phyloP scores from a whole-genome alignment of 1,140 invertebrate genomes.

The Schlechtendalia chinensis region DNA sequence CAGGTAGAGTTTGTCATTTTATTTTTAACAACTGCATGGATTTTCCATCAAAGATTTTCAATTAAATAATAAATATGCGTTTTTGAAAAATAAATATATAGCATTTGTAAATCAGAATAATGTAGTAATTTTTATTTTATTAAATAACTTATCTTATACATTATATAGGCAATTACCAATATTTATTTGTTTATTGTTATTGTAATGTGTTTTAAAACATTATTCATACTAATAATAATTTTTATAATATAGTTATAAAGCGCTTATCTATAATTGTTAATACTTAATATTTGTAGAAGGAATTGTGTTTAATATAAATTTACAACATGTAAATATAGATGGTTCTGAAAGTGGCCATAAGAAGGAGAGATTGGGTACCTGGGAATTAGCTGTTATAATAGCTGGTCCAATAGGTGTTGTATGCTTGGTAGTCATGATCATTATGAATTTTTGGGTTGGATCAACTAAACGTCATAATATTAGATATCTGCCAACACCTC shows the following conservation, averaged over 20 bases:
- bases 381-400: constrained; percentile 70
- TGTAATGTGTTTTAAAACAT: too few species aligned
- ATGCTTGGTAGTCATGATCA: constrained; percentile 60
- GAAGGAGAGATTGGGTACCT: constrained; percentile 57
- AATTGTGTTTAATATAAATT: background rate
- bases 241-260: background rate
- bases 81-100: background rate
- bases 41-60: background rate
- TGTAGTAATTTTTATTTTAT: background rate
- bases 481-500: constrained; percentile 36
- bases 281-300: background rate
- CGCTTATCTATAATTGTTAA: background rate
- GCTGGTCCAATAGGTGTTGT: constrained; percentile 68
- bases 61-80: background rate
- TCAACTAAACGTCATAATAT: constrained; percentile 40
- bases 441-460: constrained; percentile 52
- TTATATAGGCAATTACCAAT: background rate
- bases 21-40: constrained; percentile 27
- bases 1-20: constrained; percentile 18
- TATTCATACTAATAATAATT: background rate
- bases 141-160: too few species aligned
- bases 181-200: background rate
- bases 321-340: constrained; percentile 4
- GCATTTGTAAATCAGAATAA: too few species aligned
- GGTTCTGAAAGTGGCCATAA: constrained; percentile 5